Evolutionary conservation across 2,113 vertebrate species (phyloP).

Genomic region (Eulemur macaco): DNA sequence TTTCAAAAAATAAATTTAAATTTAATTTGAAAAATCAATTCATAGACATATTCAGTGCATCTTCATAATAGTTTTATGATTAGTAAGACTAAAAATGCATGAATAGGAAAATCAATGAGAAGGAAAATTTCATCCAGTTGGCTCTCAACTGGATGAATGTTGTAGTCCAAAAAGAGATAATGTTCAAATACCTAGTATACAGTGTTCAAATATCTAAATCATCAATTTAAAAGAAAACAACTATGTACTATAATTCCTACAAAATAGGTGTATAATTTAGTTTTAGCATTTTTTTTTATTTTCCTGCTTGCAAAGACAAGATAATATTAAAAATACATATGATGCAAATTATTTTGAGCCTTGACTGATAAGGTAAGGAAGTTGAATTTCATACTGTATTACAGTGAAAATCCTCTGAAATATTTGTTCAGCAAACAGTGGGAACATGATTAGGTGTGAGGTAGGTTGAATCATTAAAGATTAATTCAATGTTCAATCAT

Average conservation of each 20-base stretch:
- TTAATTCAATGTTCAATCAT: conserved; percentile 31
- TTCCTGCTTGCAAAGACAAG: neutral
- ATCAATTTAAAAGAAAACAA: neutral
- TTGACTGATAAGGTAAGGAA: conserved; percentile 17
- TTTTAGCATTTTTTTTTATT: conserved; percentile 28
- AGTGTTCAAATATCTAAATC: neutral
- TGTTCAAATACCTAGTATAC: conserved; percentile 6
- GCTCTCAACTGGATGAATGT: neutral
- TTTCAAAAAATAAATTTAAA: conserved; percentile 25
- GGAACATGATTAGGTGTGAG: neutral
- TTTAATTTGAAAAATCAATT: neutral
- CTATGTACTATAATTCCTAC: neutral
- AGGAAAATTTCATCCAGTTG: neutral
- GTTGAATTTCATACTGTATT: conserved; percentile 17
- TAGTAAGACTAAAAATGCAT: neutral
- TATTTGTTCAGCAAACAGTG: conserved; percentile 41
- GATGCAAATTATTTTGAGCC: conserved; percentile 31
- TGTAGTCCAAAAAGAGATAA: neutral
- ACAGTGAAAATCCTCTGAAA: conserved; percentile 31
- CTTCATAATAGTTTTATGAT: conserved; percentile 28
- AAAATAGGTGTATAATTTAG: neutral
- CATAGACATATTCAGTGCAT: neutral
- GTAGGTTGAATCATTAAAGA: conserved; percentile 12
- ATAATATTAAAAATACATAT: neutral
- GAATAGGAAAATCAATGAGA: neutral